These are phyloP conservation scores for Lethocerus indicus DNA, from an alignment of 1,140 invertebrate genomes.

Conservation along the genomic window DNA sequence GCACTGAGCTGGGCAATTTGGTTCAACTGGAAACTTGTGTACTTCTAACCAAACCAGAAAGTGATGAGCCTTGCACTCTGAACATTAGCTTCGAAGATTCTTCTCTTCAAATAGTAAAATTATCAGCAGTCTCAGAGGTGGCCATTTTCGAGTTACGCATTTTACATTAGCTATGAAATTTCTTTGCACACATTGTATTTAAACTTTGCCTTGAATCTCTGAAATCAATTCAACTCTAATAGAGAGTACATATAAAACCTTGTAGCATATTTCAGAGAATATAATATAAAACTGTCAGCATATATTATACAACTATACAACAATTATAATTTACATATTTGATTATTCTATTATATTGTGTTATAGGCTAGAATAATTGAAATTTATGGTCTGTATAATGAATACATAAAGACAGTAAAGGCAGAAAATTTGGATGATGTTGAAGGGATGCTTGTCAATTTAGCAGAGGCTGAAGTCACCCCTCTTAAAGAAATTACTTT, in stretches of 20 bases:
- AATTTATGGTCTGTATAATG: conserved; percentile 6
- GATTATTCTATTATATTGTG: not conserved
- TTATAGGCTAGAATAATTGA: conserved; percentile 6
- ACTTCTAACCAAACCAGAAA: not conserved
- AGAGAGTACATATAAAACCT: no score
- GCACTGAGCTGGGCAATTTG: no score
- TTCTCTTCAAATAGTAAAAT: conserved; percentile 1
- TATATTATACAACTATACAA: no score
- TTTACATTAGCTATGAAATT: not conserved
- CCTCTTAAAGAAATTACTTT: not conserved
- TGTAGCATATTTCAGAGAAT: no score
- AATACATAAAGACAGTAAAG: conserved; percentile 6
- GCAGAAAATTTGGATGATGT: not conserved
- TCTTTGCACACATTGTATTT: no score
- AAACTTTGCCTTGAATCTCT: no score
- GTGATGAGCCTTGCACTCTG: not conserved
- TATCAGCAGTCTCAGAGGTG: conserved; percentile 5
- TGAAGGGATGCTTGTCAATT: not conserved
- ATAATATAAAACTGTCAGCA: no score
- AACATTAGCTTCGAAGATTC: not conserved
- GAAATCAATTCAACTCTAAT: no score
- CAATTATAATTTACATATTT: no score
- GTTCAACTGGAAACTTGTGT: conserved; percentile 3
- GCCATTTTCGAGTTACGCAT: no score
- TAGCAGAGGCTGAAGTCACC: conserved; percentile 1